phyloP scores from a whole-genome alignment of 2,113 vertebrate genomes.

The Zosterops lateralis region DNA sequence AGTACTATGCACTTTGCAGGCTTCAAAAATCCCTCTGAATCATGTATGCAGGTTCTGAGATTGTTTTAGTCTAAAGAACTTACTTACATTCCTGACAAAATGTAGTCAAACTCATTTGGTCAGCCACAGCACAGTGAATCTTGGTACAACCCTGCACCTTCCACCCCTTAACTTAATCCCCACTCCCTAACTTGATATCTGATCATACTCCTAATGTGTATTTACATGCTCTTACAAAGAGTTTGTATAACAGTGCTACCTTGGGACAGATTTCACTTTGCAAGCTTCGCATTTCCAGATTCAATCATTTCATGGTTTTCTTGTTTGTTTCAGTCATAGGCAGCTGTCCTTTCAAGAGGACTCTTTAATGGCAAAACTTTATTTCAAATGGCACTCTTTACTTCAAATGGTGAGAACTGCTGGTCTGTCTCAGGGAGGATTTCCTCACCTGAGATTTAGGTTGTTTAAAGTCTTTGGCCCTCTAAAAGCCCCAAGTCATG shows the following conservation, averaged over 20 bases:
- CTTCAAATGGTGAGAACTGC: not conserved
- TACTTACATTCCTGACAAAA: not conserved
- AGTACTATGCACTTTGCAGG: not conserved
- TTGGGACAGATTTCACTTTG: not conserved
- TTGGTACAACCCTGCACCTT: not conserved
- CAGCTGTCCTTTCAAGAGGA: not conserved
- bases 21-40: not conserved
- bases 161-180: not conserved
- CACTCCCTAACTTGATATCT: not conserved
- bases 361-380: not conserved
- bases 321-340: rapidly evolving
- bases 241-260: not conserved
- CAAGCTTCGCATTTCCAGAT: not conserved
- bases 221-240: not conserved
- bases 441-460: too few species aligned
- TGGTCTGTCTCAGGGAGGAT: not conserved
- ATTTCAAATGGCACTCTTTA: not conserved
- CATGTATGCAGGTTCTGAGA: not conserved
- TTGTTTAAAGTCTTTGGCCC: too few species aligned
- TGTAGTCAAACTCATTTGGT: not conserved
- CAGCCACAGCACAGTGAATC: not conserved
- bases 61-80: not conserved
- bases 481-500: too few species aligned
- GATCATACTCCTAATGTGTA: not conserved
- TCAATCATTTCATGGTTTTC: not conserved